Percentiles rank a stretch among this genome's conserved stretches.
Conservation (phyloP, 2,888 invertebrate species). For the Alentia gelatinosa region DNA sequence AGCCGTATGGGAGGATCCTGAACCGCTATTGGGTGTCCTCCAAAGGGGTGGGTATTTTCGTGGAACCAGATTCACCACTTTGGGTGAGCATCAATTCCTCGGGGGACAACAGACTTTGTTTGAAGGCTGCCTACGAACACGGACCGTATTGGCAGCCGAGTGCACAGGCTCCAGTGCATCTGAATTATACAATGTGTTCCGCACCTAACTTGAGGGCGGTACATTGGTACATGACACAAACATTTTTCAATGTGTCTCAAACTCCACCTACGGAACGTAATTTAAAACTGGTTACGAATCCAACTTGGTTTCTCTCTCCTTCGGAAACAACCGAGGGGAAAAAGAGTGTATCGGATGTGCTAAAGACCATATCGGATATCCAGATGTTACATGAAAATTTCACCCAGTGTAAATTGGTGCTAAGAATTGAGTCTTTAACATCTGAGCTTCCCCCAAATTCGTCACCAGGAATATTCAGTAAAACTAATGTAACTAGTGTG, state of each 20-base stretch:
- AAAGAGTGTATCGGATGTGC: background rate
- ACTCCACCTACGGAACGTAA: background rate
- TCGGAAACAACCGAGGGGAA: background rate
- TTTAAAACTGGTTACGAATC: background rate
- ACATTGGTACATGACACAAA: slow-evolving; percentile 41
- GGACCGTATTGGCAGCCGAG: slow-evolving; percentile 3
- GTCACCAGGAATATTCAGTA: background rate
- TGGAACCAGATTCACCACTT: slow-evolving; percentile 86
- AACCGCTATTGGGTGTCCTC: slow-evolving; percentile 85
- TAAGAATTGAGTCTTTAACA: background rate
- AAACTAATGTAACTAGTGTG: background rate
- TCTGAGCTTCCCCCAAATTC: no score
- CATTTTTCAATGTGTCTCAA: background rate
- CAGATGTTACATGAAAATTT: background rate
- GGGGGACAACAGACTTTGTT: background rate
- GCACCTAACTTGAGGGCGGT: slow-evolving; percentile 27
- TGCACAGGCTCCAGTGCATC: background rate
- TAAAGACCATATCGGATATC: background rate
- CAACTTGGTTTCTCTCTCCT: slow-evolving; percentile 16
- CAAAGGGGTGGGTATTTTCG: slow-evolving; percentile 85
- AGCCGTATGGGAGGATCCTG: slow-evolving; percentile 68
- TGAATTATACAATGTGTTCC: slow-evolving; percentile 57
- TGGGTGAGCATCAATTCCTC: slow-evolving; percentile 86
- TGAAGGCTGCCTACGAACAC: background rate
- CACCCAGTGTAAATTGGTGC: background rate